Conservation (phyloP, 2,113 vertebrate genomes). For the Istiophorus platypterus region DNA sequence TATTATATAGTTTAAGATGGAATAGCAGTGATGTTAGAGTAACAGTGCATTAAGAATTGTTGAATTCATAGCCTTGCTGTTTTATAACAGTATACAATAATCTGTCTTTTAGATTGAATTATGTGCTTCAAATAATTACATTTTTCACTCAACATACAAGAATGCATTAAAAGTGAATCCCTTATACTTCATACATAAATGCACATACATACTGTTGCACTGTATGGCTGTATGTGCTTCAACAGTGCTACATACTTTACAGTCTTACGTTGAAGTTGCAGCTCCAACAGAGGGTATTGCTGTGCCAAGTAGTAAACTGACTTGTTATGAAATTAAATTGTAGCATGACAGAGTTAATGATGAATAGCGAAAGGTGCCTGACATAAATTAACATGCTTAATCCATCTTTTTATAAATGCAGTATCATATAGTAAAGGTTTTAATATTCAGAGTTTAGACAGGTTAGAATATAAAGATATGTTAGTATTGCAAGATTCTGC, state of each 20-base stretch:
- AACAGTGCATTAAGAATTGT: background rate
- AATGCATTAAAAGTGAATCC: background rate
- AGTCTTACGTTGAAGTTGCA: background rate
- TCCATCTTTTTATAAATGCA: background rate
- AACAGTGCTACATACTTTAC: background rate
- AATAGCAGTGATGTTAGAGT: background rate
- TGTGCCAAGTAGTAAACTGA: conserved; percentile 10
- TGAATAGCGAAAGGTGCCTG: background rate
- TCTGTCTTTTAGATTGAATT: no score
- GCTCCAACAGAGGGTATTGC: background rate
- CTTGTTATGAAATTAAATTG: conserved; percentile 13
- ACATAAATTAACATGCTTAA: conserved; percentile 6
- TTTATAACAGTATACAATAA: no score
- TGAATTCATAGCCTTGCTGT: background rate
- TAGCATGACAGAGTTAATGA: background rate
- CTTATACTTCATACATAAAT: background rate
- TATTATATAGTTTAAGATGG: background rate
- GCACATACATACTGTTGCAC: background rate
- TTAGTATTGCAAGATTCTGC: background rate
- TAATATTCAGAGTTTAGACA: background rate
- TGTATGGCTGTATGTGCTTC: background rate
- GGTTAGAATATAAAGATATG: background rate
- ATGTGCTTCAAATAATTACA: no score
- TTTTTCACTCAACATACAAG: background rate
- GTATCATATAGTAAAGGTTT: background rate